phyloP scores from a whole-genome alignment of 2,797 vertebrate genomes.

The Aphelocoma californica region DNA sequence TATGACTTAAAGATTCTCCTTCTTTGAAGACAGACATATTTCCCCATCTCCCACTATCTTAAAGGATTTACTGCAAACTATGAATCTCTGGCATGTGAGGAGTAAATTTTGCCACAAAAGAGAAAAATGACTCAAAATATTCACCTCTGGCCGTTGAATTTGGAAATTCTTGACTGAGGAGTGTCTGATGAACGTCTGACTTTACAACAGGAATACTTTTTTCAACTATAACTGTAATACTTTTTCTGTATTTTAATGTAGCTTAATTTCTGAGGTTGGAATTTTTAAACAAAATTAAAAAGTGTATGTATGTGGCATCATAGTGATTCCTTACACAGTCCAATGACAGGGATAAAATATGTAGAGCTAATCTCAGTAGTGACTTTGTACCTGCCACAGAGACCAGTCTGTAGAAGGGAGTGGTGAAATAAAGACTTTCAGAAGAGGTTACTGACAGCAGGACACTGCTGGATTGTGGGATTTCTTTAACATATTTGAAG shows the following conservation, averaged over 20 bases:
- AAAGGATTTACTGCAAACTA: not conserved
- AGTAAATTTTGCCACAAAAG: not conserved
- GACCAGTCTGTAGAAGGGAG: not conserved
- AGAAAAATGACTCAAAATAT: not conserved
- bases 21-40: not conserved
- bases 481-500: not conserved
- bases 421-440: not conserved
- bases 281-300: not conserved
- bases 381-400: not conserved
- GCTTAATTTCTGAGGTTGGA: not conserved
- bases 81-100: not conserved
- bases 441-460: not conserved
- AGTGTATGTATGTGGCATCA: not conserved
- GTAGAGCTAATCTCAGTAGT: not conserved
- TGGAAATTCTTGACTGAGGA: not conserved
- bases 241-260: not conserved
- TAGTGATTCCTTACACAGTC: not conserved
- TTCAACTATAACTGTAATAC: not conserved
- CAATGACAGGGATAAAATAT: not conserved
- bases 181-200: not conserved
- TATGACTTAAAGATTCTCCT: not conserved
- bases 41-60: no score
- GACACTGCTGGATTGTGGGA: not conserved
- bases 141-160: not conserved
- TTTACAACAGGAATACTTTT: not conserved